Percentiles rank a stretch among this genome's conserved stretches.
phyloP scores from a whole-genome alignment of 2,797 vertebrate species.

The Heteromormyrus szaboi region DNA sequence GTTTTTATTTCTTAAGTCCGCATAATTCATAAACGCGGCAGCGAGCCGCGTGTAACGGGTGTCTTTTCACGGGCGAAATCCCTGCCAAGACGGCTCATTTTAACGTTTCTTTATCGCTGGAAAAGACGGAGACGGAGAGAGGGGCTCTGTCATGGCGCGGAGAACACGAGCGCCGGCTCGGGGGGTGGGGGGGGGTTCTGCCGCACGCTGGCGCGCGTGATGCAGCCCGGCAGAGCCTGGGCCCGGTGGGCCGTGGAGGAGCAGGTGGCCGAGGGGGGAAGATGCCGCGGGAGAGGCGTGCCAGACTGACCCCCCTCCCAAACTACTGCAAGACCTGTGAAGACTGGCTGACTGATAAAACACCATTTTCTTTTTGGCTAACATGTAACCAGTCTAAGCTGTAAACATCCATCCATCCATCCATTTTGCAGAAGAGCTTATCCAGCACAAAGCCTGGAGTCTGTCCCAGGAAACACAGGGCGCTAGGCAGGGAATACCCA shows the following conservation, averaged over 20 bases:
- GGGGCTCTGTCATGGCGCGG: not conserved
- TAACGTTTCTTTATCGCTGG: not conserved
- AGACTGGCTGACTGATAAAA: not conserved
- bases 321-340: not conserved
- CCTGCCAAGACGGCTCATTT: not conserved
- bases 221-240: not conserved
- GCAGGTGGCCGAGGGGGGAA: not conserved
- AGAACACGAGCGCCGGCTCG: not conserved
- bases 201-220: not conserved
- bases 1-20: conserved; percentile 17
- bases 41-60: not conserved
- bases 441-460: not conserved
- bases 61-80: not conserved
- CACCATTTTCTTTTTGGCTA: not conserved
- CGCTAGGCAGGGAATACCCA: not conserved
- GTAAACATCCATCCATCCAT: not conserved
- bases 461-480: not conserved
- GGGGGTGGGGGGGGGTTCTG: not conserved
- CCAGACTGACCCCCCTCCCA: not conserved
- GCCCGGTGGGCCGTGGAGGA: not conserved
- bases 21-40: not conserved
- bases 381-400: not conserved
- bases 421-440: not conserved
- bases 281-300: not conserved
- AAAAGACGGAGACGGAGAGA: not conserved